Base-by-base conservation (phyloP, 2,113 vertebrate species). In the Raja brachyura region DNA sequence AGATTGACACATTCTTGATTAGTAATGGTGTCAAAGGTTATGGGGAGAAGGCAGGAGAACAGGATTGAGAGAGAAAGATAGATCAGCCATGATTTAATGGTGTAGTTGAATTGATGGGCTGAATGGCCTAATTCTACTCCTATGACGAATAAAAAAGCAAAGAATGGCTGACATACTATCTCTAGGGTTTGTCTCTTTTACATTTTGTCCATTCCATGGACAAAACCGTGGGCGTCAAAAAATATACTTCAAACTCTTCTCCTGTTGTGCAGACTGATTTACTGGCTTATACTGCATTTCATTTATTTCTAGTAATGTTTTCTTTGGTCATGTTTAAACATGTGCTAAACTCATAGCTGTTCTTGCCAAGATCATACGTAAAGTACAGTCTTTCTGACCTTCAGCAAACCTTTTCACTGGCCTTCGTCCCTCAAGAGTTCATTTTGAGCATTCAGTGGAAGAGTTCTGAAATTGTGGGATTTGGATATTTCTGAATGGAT, bases 371-470 rank as follows among this genome's bases (percentile, higher is more conserved):
- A 61, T 61, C 81, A 61, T 56, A 28, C 81, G 54, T 83, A 56
- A 28, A 85, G 81, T 85, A 22, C 54, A 59, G 11, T 59, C 9
- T 85, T 86, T 61, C 81, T 86, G 81, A 86, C 56, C 81, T 86
- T 86, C 56, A n/a, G 81, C 54, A 59, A 86, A 86, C 25, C 56
- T 86, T 86, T 86, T 61, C 81, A 59, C 56, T 86, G 81, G 81
- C 81, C 59, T 61, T 56, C 28, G 25, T 61, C 56, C 56, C 3
- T 86, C 25, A 14, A 59, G 54, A 86, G 11, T 61, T 86, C 56
- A 86, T 86, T 61, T 86, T 56, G 59, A 86, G 5, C n/a, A 14
- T 86, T 86, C 81, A 86, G 54, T 86, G 10, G 81, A 86, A 59
- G 56, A 61, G 25, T 61, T 86, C 33, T 28, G 14, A 56, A 11